Evolutionary conservation across 1,140 invertebrate species (phyloP), one percentile per base, ranked within the genome.

Genomic region (Caerostris extrusa): DNA sequence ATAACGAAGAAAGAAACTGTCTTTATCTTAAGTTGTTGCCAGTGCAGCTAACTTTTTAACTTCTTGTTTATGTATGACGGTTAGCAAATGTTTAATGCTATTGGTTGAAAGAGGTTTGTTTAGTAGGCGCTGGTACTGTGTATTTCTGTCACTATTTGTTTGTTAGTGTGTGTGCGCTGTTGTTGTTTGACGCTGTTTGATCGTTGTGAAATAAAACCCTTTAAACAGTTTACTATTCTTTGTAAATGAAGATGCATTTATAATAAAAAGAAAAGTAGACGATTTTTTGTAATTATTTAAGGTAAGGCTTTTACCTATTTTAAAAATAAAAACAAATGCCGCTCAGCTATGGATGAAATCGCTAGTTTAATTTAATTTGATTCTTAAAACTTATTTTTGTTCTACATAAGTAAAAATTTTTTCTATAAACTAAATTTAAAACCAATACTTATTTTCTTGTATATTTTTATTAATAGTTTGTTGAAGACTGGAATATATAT

Each of bases 101-200:
- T 77, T 77, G 71, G 71, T 77, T 77, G 71, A 77, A 12, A 77
- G 34, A 77, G 71, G 34, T 77, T 77, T 77, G 71, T 77, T 77
- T 77, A 77, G 71, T 77, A 77, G 71, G 71, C 71, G 50, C 71
- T 77, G 34, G 34, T 77, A 34, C 71, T 53, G 71, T 77, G 34
- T 50, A 50, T 77, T 77, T 77, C 71, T 77, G 71, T 53, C 34
- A 77, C 71, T 77, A 50, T 77, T 77, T 77, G 71, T 77, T 77
- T 77, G 71, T 77, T 77, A 77, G 71, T 77, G 53, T 50, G 19
- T 71, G 61, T 17, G 71, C 50, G 71, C 71, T 77, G 19, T 53
- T 7, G 61, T 50, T 77, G 71, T 77, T 77, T 77, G 71, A 77
- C 71, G 71, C 71, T 50, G 71, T 77, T 8, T 77, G 34, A 12